These are phyloP conservation scores for Periparus ater DNA, from an alignment of 2,797 vertebrate species.

Conservation along the genomic window DNA sequence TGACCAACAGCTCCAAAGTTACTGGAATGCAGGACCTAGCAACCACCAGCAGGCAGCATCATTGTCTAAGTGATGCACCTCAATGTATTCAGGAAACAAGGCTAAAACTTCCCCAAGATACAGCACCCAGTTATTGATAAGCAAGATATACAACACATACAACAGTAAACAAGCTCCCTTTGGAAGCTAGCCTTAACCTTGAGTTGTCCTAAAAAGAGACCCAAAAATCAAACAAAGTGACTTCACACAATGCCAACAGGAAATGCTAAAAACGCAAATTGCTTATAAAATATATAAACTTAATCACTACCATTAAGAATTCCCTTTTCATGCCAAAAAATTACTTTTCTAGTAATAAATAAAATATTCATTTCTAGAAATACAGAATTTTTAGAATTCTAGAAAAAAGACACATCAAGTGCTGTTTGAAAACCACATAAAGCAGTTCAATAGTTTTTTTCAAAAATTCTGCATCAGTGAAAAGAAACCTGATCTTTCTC, in stretches of 20 bases:
- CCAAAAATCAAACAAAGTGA: neutral
- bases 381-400: too few relatives aligned
- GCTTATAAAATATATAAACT: neutral
- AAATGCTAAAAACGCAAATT: conserved; percentile 23
- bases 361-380: too few relatives aligned
- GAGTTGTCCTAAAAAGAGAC: neutral
- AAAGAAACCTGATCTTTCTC: neutral
- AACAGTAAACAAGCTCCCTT: neutral
- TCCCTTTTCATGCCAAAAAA: conserved; percentile 21
- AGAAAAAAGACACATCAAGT: neutral
- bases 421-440: conserved; percentile 40
- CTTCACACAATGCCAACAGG: neutral
- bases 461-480: neutral
- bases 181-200: neutral
- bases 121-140: neutral
- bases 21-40: neutral
- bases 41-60: conserved; percentile 20
- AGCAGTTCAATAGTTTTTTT: neutral
- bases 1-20: neutral
- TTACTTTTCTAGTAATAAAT: neutral
- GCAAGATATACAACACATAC: neutral
- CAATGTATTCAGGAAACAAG: neutral
- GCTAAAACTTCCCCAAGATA: neutral
- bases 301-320: neutral
- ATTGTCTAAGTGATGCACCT: neutral